Evolutionary conservation across 2,113 vertebrate species (phyloP).

Genomic region (Lasiurus borealis): DNA sequence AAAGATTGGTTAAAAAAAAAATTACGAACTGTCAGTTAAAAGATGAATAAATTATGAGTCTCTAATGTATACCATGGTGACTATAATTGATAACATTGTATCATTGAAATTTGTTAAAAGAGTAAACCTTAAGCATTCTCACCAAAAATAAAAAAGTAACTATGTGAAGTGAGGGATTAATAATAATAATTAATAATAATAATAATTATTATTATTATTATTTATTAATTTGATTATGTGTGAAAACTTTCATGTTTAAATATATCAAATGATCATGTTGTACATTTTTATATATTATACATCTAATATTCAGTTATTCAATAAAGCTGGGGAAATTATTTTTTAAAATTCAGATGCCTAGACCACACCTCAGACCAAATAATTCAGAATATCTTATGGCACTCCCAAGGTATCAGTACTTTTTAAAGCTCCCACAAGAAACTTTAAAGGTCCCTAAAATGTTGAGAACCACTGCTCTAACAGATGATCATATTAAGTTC

Average conservation of each 20-base stretch:
- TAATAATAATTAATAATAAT: too few relatives aligned
- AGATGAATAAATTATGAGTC: neutral
- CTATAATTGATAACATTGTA: neutral
- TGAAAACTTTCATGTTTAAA: neutral
- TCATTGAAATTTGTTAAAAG: constrained; percentile 14
- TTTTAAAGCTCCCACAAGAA: neutral
- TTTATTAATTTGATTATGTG: neutral
- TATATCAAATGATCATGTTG: neutral
- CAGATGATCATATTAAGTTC: neutral
- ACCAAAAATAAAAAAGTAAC: neutral
- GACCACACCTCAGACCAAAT: neutral
- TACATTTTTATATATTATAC: neutral
- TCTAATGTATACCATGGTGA: neutral
- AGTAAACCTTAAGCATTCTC: neutral
- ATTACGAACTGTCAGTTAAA: neutral
- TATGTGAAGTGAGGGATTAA: neutral
- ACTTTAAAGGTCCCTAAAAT: neutral
- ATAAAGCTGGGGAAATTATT: neutral
- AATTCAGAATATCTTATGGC: constrained; percentile 32
- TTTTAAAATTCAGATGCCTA: neutral
- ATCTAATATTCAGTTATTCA: neutral
- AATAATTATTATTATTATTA: too few relatives aligned
- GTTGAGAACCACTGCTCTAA: neutral
- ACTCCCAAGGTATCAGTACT: neutral
- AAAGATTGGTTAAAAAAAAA: neutral